These are phyloP conservation scores for Vidua macroura DNA, from an alignment of 2,113 vertebrate genomes.

Conservation along the genomic window DNA sequence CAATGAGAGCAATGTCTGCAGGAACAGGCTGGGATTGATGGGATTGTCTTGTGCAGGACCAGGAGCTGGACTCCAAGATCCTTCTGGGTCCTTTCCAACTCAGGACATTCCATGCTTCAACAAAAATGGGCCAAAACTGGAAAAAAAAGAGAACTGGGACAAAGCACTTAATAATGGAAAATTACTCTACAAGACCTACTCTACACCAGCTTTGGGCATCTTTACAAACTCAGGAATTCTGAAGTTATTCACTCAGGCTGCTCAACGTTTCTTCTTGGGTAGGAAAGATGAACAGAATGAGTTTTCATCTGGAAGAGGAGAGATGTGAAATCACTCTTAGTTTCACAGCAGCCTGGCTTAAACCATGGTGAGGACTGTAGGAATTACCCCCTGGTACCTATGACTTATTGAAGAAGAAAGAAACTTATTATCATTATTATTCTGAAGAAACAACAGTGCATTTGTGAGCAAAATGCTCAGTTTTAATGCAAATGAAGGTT, in stretches of 20 bases:
- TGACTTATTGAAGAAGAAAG: not conserved
- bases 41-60: not conserved
- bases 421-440: not conserved
- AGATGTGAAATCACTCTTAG: accelerated
- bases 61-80: not conserved
- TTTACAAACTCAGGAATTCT: not conserved
- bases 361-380: not conserved
- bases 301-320: not conserved
- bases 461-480: not conserved
- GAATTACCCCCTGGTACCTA: not conserved
- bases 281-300: not conserved
- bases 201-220: not conserved
- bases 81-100: not conserved
- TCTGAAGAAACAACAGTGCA: not conserved
- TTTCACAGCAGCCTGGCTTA: not conserved
- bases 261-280: not conserved
- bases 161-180: not conserved
- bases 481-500: not conserved
- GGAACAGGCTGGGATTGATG: not conserved
- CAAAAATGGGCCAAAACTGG: not conserved
- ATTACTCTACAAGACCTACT: not conserved
- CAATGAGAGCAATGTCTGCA: accelerated
- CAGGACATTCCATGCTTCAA: not conserved
- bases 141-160: not conserved
- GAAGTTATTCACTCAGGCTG: not conserved